Evolutionary conservation across 2,113 vertebrate genomes (phyloP), one percentile per base, ranked within the genome.

Genomic region (Poeciliopsis occidentalis): DNA sequence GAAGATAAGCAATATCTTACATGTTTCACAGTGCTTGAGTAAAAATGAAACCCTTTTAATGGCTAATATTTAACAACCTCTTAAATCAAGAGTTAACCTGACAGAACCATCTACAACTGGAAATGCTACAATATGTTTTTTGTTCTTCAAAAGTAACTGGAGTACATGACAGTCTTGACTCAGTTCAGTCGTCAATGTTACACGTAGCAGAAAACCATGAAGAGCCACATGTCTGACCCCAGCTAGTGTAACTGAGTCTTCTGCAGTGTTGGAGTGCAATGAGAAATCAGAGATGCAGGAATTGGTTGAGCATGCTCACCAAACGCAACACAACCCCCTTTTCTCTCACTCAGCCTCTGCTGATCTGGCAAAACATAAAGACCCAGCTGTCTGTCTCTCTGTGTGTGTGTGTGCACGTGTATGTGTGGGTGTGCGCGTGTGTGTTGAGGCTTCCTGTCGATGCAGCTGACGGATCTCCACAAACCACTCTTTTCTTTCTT

Each of bases 311-410:
- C 60, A 29, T 8, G 61, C 24, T 22, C 34, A 60, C 57, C 12
- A 67, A 47, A 64, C 60, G 67, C 51, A 73, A 69, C 44, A 68
- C 71, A 76, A 3, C 19, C 31, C 34, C 30, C 62, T 61, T 57
- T 68, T 69, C 26, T 51, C 69, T 44, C 29, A 63, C 37, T 27
- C n/a, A n/a, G 66, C 61, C 54, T 76, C 32, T 87, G 88, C 84
- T 85, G 87, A 84, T 76, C 62, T 78, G n/a, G 57, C 75, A 74
- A 34, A 88, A 90, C 78, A 73, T 31, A 30, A 73, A 80, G 26
- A 71, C n/a, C 80, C 83, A 87, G 72, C 84, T 82, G 72, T 26
- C 1, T 71, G 57, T 69, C 47, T 44, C 32, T 29, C 30, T 57
- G 31, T 34, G 64, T 64, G 19, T 66, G 19, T 74, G 54, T 69